Evolutionary conservation across 2,888 invertebrate species (phyloP).

Genomic region (Oscheius sp.): DNA sequence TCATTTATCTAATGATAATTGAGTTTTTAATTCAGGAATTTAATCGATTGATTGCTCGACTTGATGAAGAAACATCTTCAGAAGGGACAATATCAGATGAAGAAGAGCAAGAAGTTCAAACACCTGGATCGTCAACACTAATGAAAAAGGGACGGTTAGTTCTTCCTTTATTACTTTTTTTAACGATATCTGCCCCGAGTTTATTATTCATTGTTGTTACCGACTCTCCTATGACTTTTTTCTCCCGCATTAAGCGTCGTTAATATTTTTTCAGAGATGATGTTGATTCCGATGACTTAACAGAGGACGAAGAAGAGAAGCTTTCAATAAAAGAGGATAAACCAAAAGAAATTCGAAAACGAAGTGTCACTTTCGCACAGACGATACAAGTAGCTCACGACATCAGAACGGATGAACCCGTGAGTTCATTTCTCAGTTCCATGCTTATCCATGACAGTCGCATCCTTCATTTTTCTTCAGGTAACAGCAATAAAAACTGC

Average conservation of each 20-base stretch:
- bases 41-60: slow-evolving; percentile 2
- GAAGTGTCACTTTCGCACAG: slow-evolving; percentile 13
- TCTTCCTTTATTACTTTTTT: neutral
- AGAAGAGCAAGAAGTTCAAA: neutral
- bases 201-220: no score
- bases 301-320: slow-evolving; percentile 15
- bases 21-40: slow-evolving; percentile 21
- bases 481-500: slow-evolving; percentile 13
- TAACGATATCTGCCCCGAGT: no score
- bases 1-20: neutral
- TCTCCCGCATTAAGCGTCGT: no score
- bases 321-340: neutral
- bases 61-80: slow-evolving; percentile 20
- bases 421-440: neutral
- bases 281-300: slow-evolving; percentile 29
- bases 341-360: neutral
- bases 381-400: neutral
- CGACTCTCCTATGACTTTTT: no score
- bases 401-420: slow-evolving; percentile 9
- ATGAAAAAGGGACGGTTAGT: neutral
- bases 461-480: neutral
- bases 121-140: neutral
- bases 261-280: slow-evolving; percentile 16
- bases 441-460: neutral
- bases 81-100: slow-evolving; percentile 15